Evolutionary conservation across 53 echinoderm and acorn worm species (phyloP), one percentile per base, ranked within the genome.

Genomic region (Glandiceps talaboti): DNA sequence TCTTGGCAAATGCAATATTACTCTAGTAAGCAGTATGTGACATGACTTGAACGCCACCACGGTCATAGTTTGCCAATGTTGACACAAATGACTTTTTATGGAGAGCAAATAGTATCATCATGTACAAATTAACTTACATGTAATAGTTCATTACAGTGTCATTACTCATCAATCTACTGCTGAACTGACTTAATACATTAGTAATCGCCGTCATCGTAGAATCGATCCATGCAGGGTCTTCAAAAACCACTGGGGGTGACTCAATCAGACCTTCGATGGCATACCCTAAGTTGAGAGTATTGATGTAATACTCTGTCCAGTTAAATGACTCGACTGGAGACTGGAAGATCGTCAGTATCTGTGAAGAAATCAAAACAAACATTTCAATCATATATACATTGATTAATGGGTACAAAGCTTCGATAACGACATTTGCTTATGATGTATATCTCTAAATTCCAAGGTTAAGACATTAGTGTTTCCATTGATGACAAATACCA

Each of bases 211-310:
- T 14, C 30, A 30, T 73, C 31, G 85, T 89, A 0, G 26, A 30
- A 26, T 80, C 73, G n/a, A 82, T 29, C 89, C 89, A 89, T 14
- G 77, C 30, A 78, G 79, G 79, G 30, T 82, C 79, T 20, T 76
- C 80, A 76, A 26, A 31, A 0, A 89, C 32, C 25, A 12, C 76
- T 32, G 77, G 30, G 14, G 89, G 89, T 27, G 77, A 79, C 20
- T 30, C 1, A 25, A 85, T 32, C 31, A 89, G 80, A 0, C 79
- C 74, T 6, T 32, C 33, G 28, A 79, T 74, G 31, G 79, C 76
- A 32, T 73, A 28, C 1, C 33, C 78, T 28, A 85, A 29, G 1
- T 79, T 28, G 20, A 75, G 45, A 72, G 77, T 82, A n/a, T 76
- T 64, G 25, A 76, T 32, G 33, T 14, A 29, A n/a, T 79, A 74